These are phyloP conservation scores for Benthosema pterotum DNA, from an alignment of 2,797 vertebrate species.

Conservation along the genomic window DNA sequence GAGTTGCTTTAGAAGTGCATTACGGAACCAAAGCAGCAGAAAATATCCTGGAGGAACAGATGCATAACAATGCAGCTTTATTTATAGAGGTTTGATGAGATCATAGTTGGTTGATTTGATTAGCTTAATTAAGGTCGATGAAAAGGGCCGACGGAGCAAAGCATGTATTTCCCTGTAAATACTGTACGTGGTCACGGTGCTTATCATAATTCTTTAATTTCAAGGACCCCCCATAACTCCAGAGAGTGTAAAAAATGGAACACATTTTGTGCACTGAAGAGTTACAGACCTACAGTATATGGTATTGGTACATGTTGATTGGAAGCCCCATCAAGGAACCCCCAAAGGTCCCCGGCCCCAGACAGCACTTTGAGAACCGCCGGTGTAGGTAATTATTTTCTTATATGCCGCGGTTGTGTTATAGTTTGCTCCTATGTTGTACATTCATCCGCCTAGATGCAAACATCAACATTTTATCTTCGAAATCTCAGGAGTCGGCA, in stretches of 20 bases:
- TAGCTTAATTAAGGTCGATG: conserved; percentile 69
- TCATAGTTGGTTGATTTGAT: conserved; percentile 71
- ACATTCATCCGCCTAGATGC: conserved; percentile 7
- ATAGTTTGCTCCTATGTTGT: conserved; percentile 6
- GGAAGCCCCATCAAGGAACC: too few relatives aligned
- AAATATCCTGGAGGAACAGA: conserved; percentile 79
- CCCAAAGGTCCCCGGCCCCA: too few relatives aligned
- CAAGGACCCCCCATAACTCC: too few relatives aligned
- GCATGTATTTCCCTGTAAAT: conserved; percentile 44
- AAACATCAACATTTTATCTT: conserved; percentile 4
- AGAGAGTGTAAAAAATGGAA: too few relatives aligned
- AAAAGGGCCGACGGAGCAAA: conserved; percentile 49
- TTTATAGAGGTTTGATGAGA: conserved; percentile 68
- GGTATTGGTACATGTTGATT: too few relatives aligned
- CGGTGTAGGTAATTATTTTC: conserved; percentile 23
- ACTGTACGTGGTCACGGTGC: too few relatives aligned
- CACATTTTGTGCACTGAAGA: too few relatives aligned
- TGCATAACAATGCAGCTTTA: conserved; percentile 65
- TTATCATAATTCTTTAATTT: too few relatives aligned
- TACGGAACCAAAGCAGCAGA: conserved; percentile 78
- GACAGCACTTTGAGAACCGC: too few relatives aligned
- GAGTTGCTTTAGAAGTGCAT: conserved; percentile 77
- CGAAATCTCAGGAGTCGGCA: neutral
- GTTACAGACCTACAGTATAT: too few relatives aligned
- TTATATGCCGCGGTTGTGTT: conserved; percentile 23